A percentile compares a stretch with the other conserved stretches of the same genome.
Conservation (phyloP, 2,888 invertebrate genomes). For the Tiliacea aurago region DNA sequence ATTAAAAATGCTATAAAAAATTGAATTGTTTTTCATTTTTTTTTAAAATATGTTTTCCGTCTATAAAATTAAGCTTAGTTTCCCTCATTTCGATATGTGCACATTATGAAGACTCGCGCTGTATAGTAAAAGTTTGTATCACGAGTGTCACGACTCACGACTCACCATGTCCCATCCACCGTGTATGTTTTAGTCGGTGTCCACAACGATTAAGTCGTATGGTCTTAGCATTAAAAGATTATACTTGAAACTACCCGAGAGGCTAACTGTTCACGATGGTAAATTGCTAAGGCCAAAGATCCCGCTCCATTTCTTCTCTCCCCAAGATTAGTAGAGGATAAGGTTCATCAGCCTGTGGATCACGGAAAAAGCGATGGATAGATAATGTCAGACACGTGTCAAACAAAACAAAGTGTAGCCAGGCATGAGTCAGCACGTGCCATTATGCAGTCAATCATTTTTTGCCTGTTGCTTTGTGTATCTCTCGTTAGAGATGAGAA, state of each 20-base stretch:
- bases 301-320: slow-evolving; percentile 3
- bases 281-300: not conserved
- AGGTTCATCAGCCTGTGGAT: slow-evolving; percentile 11
- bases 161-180: not conserved
- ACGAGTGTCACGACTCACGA: not conserved
- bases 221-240: not conserved
- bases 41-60: too few relatives aligned
- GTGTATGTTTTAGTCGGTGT: not conserved
- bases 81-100: too few relatives aligned
- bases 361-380: slow-evolving; percentile 18
- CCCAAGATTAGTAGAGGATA: slow-evolving; percentile 7
- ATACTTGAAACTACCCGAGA: too few relatives aligned
- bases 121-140: not conserved
- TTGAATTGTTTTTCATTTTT: too few relatives aligned
- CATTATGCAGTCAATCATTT: slow-evolving; percentile 47
- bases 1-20: too few relatives aligned
- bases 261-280: not conserved
- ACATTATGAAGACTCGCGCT: too few relatives aligned
- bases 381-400: slow-evolving; percentile 35
- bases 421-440: not conserved
- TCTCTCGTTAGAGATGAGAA: slow-evolving; percentile 9
- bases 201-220: not conserved
- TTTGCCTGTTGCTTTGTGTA: slow-evolving; percentile 26
- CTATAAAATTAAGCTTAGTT: too few relatives aligned
- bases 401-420: slow-evolving; percentile 26